These are phyloP conservation scores for Solen grandis DNA, from an alignment of 1,140 invertebrate species.

Conservation along the genomic window DNA sequence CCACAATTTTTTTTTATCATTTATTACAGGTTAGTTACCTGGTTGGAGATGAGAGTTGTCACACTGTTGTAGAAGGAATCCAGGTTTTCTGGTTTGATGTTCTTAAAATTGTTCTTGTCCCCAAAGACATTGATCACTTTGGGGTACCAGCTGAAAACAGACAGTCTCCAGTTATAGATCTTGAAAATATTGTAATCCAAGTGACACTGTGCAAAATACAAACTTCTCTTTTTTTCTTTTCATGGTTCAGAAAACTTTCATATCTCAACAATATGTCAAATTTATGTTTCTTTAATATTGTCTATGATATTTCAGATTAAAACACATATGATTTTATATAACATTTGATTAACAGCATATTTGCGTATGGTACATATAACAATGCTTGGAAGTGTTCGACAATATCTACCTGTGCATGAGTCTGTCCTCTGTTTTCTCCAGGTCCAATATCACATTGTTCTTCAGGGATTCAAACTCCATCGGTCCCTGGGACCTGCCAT, in stretches of 20 bases:
- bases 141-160: constrained; percentile 78
- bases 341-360: too few relatives aligned
- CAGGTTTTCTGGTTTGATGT: constrained; percentile 69
- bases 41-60: constrained; percentile 79
- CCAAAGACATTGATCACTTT: constrained; percentile 79
- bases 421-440: constrained; percentile 77
- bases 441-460: constrained; percentile 75
- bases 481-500: constrained; percentile 73
- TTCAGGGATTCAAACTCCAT: constrained; percentile 77
- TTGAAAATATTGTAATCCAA: not conserved
- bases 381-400: too few relatives aligned
- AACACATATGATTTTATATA: too few relatives aligned
- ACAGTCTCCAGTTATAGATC: too few relatives aligned
- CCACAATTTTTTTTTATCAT: too few relatives aligned
- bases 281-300: too few relatives aligned
- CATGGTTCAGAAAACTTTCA: too few relatives aligned
- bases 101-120: constrained; percentile 73
- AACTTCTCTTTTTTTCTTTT: too few relatives aligned
- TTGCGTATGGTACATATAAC: too few relatives aligned
- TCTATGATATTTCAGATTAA: too few relatives aligned
- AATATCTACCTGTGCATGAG: constrained; percentile 74
- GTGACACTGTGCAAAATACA: too few relatives aligned
- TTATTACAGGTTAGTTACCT: constrained; percentile 75
- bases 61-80: constrained; percentile 80
- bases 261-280: too few relatives aligned